phyloP scores from a whole-genome alignment of 2,113 vertebrate species.

The Ceyx cyanopectus region DNA sequence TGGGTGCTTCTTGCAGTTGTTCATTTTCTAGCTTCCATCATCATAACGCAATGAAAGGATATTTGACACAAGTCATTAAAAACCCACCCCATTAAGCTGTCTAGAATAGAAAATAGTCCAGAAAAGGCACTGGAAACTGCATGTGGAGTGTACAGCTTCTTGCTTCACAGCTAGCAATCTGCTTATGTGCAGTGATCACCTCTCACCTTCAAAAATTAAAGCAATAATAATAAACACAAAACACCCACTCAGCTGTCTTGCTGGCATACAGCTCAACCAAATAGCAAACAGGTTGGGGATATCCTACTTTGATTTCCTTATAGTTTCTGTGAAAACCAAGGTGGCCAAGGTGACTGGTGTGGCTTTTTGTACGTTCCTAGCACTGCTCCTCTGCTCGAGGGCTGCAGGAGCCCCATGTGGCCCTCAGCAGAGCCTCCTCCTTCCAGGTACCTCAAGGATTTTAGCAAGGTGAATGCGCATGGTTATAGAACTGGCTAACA shows the following conservation, averaged over 20 bases:
- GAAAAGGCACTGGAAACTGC: background rate
- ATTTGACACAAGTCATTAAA: background rate
- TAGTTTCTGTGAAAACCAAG: background rate
- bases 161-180: background rate
- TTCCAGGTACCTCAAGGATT: conserved; percentile 26
- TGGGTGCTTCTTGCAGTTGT: background rate
- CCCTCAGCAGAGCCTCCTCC: background rate
- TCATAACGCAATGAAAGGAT: background rate
- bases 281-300: background rate
- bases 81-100: background rate
- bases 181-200: background rate
- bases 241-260: background rate
- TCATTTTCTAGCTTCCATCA: background rate
- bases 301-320: background rate
- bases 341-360: background rate
- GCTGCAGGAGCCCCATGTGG: background rate
- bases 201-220: background rate
- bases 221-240: background rate
- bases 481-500: background rate
- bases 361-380: background rate
- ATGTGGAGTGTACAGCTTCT: accelerated
- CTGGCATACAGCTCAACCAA: background rate
- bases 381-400: accelerated
- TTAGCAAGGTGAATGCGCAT: conserved; percentile 14
- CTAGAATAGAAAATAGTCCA: background rate